phyloP scores from a whole-genome alignment of 2,888 invertebrate species.

The Athalia rosae region DNA sequence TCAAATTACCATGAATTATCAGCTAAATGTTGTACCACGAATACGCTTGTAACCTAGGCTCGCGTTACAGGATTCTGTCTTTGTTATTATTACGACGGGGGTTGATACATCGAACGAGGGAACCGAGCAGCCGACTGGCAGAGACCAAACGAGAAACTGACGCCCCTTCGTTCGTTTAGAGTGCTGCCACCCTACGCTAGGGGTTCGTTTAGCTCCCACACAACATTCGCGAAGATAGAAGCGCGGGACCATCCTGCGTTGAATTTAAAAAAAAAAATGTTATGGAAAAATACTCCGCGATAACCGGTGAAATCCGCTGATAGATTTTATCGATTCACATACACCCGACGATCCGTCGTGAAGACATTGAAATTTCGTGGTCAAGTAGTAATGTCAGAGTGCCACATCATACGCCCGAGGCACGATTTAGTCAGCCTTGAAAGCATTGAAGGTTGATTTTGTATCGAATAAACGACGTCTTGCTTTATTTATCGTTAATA shows the following conservation, averaged over 20 bases:
- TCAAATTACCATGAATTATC: neutral
- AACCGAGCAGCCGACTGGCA: constrained; percentile 9
- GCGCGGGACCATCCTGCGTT: neutral
- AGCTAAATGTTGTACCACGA: neutral
- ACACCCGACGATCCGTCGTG: too few species aligned
- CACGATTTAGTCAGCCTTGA: too few species aligned
- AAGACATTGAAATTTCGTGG: too few species aligned
- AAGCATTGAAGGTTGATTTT: too few species aligned
- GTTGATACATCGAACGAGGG: neutral
- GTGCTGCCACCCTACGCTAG: constrained; percentile 43
- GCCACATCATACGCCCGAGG: too few species aligned
- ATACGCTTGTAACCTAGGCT: too few species aligned
- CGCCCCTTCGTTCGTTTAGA: constrained; percentile 37
- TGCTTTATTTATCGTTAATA: too few species aligned
- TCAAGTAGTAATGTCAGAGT: too few species aligned
- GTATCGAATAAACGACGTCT: too few species aligned
- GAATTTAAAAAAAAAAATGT: neutral
- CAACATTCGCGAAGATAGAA: constrained; percentile 2
- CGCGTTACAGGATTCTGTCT: neutral
- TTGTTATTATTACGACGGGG: constrained; percentile 12
- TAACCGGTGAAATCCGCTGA: neutral
- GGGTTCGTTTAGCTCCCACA: constrained; percentile 4
- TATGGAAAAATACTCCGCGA: too few species aligned
- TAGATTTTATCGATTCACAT: neutral
- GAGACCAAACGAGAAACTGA: constrained; percentile 16